Evolutionary conservation across 2,113 vertebrate species (phyloP), one percentile per base, ranked within the genome.

Genomic region (Smithornis capensis): DNA sequence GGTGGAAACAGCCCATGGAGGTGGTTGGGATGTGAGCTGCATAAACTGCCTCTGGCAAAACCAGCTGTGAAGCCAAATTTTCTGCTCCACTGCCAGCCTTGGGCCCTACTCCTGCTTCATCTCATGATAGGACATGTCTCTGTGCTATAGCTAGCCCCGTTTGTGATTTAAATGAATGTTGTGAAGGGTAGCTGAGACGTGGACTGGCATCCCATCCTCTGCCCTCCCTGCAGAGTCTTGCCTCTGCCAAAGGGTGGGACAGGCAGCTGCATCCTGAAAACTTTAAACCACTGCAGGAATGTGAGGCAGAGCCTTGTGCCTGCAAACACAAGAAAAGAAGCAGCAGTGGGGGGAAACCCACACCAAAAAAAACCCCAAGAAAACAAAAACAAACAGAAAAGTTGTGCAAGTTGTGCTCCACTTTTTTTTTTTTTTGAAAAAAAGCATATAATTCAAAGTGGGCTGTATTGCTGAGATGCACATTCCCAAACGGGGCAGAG

Each of bases 381-480:
- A 65, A 57, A 8, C 3, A 49, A 42, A 59, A 77, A 1, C 78
- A 90, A 62, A 33, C 5, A 63, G 63, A 33, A 25, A 28, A 7
- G 35, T 50, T 52, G 23, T 25, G 7, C 18, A 28, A 8, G 33
- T 50, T 47, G 23, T 25, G 9, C 14, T 76, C 67, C 50, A 35
- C 0, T 1, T 0, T 7, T 57, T 9, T n/a, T 60, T n/a, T 42
- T 12, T n/a, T 22, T 71, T 40, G 63, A 2, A n/a, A n/a, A n/a
- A n/a, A 31, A n/a, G 52, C 21, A 3, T n/a, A 0, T 22, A 21
- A 37, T 28, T 73, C 25, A 1, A 56, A n/a, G 9, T 17, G 27
- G 49, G 45, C 28, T 57, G 35, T 91, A 2, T 77, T 91, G 67
- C 75, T 42, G 78, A 73, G n/a, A 35, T 33, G 63, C 25, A 19